Percentiles rank a stretch among this genome's conserved stretches.
These are phyloP conservation scores for Cacoxenus indagator DNA, from an alignment of 2,888 invertebrate genomes.

Conservation along the genomic window DNA sequence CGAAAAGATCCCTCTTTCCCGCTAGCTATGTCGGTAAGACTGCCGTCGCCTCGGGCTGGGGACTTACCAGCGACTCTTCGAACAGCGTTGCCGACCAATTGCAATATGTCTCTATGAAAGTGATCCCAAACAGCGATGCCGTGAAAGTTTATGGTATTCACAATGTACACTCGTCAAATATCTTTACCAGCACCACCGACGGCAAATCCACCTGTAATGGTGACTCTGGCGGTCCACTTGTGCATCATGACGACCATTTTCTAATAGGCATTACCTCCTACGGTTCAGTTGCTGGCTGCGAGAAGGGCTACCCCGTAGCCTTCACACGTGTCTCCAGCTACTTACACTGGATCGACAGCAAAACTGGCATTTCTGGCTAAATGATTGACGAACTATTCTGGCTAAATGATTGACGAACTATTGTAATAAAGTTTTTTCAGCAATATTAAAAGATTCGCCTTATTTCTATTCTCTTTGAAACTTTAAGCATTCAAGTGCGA, in stretches of 20 bases:
- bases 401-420: constrained; percentile 8
- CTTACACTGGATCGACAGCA: constrained; percentile 52
- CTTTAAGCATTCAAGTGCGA: not conserved
- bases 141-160: constrained; percentile 65
- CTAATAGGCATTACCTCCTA: constrained; percentile 64
- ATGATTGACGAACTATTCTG: not conserved
- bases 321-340: constrained; percentile 56
- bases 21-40: constrained; percentile 34
- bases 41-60: constrained; percentile 56
- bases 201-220: constrained; percentile 61
- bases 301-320: constrained; percentile 54
- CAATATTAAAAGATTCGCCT: not conserved
- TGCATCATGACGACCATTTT: no score
- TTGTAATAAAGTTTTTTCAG: not conserved
- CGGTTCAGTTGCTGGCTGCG: constrained; percentile 57
- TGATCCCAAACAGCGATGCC: constrained; percentile 58
- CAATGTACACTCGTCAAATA: constrained; percentile 35
- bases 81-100: constrained; percentile 55
- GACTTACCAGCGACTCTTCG: constrained; percentile 40
- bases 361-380: constrained; percentile 42
- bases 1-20: no score
- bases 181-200: constrained; percentile 48
- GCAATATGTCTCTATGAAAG: constrained; percentile 40
- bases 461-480: not conserved
- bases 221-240: constrained; percentile 67